Evolutionary conservation across 2,888 invertebrate species (phyloP).

Genomic region (Erpobdella octoculata): DNA sequence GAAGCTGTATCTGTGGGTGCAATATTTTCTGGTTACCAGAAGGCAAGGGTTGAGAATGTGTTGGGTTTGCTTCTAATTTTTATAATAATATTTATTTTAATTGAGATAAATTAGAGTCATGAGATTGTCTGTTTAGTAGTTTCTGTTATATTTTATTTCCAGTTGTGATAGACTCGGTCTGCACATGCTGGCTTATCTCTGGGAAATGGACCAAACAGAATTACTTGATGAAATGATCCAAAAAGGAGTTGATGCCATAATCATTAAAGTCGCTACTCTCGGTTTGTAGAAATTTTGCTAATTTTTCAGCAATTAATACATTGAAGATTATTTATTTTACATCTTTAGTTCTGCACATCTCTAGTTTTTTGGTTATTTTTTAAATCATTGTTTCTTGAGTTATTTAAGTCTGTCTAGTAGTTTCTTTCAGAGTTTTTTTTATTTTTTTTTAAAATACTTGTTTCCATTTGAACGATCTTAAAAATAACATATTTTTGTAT

Average conservation of each 20-base stretch:
- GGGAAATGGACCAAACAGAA: constrained; percentile 89
- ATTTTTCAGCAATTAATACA: too few species aligned
- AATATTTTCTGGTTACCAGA: constrained; percentile 94
- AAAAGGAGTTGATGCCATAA: constrained; percentile 79
- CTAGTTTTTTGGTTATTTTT: too few species aligned
- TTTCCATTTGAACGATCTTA: too few species aligned
- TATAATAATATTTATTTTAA: not conserved
- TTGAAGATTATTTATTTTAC: too few species aligned
- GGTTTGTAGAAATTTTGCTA: too few species aligned
- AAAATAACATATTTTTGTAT: too few species aligned
- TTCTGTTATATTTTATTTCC: constrained; percentile 34
- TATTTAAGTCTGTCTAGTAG: too few species aligned
- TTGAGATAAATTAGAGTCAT: not conserved
- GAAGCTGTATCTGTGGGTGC: constrained; percentile 95
- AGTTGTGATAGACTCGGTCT: constrained; percentile 84
- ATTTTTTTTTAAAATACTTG: not conserved
- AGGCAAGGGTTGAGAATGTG: constrained; percentile 94
- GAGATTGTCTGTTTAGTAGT: not conserved
- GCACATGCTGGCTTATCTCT: constrained; percentile 81
- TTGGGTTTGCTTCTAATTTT: constrained; percentile 57
- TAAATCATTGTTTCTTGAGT: too few species aligned
- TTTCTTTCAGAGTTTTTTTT: not conserved
- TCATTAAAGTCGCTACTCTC: constrained; percentile 93
- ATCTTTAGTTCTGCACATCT: too few species aligned
- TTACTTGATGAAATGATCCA: constrained; percentile 92